phyloP scores from a whole-genome alignment of 2,797 vertebrate species.

The Sarcophilus harrisii region DNA sequence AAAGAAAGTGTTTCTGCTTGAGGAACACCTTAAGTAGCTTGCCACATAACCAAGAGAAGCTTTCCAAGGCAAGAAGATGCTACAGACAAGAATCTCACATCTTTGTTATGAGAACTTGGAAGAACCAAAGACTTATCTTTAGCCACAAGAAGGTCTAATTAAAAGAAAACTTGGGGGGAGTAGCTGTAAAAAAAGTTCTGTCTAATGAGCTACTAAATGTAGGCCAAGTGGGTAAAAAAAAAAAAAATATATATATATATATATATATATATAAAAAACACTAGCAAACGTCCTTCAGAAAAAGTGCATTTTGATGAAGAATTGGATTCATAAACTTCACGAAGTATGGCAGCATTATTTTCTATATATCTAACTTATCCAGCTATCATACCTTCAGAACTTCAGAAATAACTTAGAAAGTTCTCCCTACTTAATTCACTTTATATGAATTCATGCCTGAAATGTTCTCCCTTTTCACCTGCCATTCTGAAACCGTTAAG shows the following conservation, averaged over 20 bases:
- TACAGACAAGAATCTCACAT: neutral
- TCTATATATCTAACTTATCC: neutral
- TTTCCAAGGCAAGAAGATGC: neutral
- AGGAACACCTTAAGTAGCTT: neutral
- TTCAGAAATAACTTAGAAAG: neutral
- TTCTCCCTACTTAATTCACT: neutral
- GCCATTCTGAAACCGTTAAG: neutral
- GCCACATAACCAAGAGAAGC: neutral
- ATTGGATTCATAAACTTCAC: neutral
- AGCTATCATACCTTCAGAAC: neutral
- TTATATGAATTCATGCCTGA: neutral
- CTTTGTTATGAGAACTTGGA: neutral
- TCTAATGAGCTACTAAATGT: neutral
- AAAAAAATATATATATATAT: no score
- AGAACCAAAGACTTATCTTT: neutral
- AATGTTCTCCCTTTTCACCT: neutral
- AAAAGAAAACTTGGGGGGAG: neutral
- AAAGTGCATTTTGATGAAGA: neutral
- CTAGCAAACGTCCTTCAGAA: neutral
- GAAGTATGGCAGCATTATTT: neutral
- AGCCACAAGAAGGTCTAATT: neutral
- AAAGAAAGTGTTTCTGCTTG: neutral
- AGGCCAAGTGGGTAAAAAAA: neutral
- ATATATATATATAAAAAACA: neutral
- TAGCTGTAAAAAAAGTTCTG: neutral